A percentile compares a stretch with the other conserved stretches of the same genome.
Evolutionary conservation across 2,113 vertebrate species (phyloP).

Genomic region (Nanorana parkeri): DNA sequence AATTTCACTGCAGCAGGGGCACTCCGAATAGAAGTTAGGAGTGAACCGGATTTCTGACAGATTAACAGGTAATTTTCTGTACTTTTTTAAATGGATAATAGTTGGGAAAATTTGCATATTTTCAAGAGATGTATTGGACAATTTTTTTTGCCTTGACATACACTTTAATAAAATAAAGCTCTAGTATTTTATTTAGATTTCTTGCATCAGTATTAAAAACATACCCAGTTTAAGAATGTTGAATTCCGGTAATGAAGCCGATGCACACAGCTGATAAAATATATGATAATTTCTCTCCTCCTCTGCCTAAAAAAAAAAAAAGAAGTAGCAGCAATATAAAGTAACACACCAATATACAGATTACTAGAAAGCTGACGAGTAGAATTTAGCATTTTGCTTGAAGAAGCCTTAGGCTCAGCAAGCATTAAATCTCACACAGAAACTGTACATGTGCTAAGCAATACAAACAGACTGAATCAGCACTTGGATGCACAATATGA

Average conservation of each 20-base stretch:
- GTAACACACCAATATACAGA: neutral
- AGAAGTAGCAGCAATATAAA: slow-evolving; percentile 66
- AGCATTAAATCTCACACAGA: neutral
- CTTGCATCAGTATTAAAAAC: slow-evolving; percentile 16
- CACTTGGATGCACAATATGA: neutral
- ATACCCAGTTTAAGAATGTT: slow-evolving; percentile 88
- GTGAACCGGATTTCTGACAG: no score
- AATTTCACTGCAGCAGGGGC: no score
- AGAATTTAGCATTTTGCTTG: no score
- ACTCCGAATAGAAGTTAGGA: no score
- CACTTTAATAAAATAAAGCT: no score
- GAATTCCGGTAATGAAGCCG: slow-evolving; percentile 88
- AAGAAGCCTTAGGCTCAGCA: neutral
- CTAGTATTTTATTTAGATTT: no score
- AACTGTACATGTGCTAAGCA: slow-evolving; percentile 5
- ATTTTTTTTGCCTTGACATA: no score
- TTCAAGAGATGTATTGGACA: no score
- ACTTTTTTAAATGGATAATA: no score
- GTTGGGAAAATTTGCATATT: no score
- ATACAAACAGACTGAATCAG: neutral
- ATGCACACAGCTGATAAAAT: slow-evolving; percentile 98
- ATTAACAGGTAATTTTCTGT: no score
- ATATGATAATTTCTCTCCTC: slow-evolving; percentile 98
- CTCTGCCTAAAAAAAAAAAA: slow-evolving; percentile 86
- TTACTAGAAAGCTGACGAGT: neutral